Evolutionary conservation across 2,113 vertebrate species (phyloP), one percentile per base, ranked within the genome.

Genomic region (Hippotragus niger): DNA sequence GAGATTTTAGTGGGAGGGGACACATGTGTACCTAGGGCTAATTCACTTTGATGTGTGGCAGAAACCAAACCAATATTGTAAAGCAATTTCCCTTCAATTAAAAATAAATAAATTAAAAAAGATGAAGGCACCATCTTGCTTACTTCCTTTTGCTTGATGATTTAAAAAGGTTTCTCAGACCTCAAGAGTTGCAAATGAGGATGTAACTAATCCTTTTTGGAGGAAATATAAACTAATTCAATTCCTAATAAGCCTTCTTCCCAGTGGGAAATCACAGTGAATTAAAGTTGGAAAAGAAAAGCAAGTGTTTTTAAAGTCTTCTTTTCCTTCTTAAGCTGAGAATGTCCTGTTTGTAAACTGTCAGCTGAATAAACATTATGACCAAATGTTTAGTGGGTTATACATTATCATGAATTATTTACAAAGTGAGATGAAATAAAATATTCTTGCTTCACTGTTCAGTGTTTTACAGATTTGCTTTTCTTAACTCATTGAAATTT

Each of bases 401-500:
- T 58, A 52, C 43, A 3, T 88, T 83, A 52, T 64, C 43, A 31
- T 86, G 76, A 93, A 85, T 52, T 96, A 60, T 97, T 96, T 96
- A 88, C 13, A 85, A 78, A 93, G 62, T 94, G 67, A 92, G 64
- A 80, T 19, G 47, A 96, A 94, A 60, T 74, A 64, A 91, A 97
- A 78, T 95, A 87, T 58, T 91, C 29, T 94, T 94, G 53, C n/a
- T 85, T 82, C 21, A 62, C 55, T 36, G 45, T 90, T 94, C 10
- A 40, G 53, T 88, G 43, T 96, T 91, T 90, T 58, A 91, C 36
- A 81, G 47, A 76, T 80, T 60, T 87, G 19, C 36, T 96, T 86
- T 91, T 78, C 43, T 93, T 89, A 57, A 89, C 74, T 92, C 67
- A 91, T 52, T 91, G 86, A 84, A 94, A 95, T 95, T 80, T 94